Evolutionary conservation across 2,888 invertebrate species (phyloP).

Genomic region (Drosophila fulvimacula): DNA sequence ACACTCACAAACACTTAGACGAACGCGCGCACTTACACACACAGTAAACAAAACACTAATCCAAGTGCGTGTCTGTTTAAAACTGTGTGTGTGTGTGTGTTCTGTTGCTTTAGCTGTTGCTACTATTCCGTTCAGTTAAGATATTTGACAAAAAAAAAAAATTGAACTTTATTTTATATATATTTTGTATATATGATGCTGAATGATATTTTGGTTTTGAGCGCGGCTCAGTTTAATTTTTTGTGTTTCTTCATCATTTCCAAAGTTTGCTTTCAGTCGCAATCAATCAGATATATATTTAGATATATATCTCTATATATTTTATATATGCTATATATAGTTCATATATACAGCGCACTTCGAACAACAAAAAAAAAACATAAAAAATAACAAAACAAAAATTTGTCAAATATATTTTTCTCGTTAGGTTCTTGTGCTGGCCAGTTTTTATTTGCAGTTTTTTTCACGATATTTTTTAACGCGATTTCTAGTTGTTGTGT

Average conservation of each 20-base stretch:
- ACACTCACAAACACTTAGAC: slow-evolving; percentile 24
- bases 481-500: slow-evolving; percentile 18
- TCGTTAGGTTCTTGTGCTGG: slow-evolving; percentile 17
- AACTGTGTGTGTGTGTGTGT: slow-evolving; percentile 53
- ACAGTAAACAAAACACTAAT: slow-evolving; percentile 81
- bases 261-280: slow-evolving; percentile 26
- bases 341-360: slow-evolving; percentile 28
- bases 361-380: slow-evolving; percentile 52
- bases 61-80: slow-evolving; percentile 80
- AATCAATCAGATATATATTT: background rate
- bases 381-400: slow-evolving; percentile 47
- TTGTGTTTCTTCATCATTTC: slow-evolving; percentile 74
- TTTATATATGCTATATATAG: slow-evolving; percentile 4
- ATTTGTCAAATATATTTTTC: slow-evolving; percentile 16
- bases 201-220: slow-evolving; percentile 48
- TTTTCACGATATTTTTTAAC: slow-evolving; percentile 23
- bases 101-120: slow-evolving; percentile 16
- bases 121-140: slow-evolving; percentile 18
- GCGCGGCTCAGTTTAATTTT: slow-evolving; percentile 65
- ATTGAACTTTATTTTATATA: background rate
- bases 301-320: background rate
- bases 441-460: slow-evolving; percentile 36
- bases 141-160: slow-evolving; percentile 38
- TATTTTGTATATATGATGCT: slow-evolving; percentile 2
- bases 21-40: slow-evolving; percentile 31